Conservation (phyloP, 2,113 vertebrate species). For the Anarhynchus alexandrinus region DNA sequence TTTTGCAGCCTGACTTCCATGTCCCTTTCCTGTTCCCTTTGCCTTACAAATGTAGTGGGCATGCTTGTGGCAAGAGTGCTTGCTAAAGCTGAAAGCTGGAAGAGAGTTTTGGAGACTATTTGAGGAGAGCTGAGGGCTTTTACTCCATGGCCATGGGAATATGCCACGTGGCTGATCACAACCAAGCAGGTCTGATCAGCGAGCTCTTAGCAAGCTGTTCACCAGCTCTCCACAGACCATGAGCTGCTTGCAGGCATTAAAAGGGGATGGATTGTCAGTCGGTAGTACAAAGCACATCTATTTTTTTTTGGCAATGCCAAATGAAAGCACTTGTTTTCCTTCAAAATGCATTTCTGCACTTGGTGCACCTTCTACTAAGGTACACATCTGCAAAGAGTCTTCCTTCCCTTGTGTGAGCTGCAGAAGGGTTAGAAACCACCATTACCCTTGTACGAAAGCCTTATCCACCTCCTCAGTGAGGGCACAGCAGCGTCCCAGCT, state of each 20-base stretch:
- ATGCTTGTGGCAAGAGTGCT: background rate
- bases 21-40: background rate
- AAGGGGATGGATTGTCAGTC: background rate
- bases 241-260: background rate
- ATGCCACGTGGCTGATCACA: background rate
- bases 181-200: background rate
- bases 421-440: background rate
- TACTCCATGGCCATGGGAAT: fast-evolving
- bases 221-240: background rate
- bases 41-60: background rate
- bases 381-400: background rate
- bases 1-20: background rate
- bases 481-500: background rate
- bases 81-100: background rate
- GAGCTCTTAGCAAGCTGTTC: background rate
- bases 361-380: background rate
- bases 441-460: background rate
- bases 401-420: background rate
- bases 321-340: background rate
- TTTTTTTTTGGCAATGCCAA: background rate
- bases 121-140: background rate
- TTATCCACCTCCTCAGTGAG: fast-evolving
- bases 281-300: background rate
- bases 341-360: background rate
- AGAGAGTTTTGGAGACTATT: background rate